Percentiles rank a stretch among this genome's conserved stretches.
Conservation (phyloP, 2,797 vertebrate species). For the Phalloptychus januarius region DNA sequence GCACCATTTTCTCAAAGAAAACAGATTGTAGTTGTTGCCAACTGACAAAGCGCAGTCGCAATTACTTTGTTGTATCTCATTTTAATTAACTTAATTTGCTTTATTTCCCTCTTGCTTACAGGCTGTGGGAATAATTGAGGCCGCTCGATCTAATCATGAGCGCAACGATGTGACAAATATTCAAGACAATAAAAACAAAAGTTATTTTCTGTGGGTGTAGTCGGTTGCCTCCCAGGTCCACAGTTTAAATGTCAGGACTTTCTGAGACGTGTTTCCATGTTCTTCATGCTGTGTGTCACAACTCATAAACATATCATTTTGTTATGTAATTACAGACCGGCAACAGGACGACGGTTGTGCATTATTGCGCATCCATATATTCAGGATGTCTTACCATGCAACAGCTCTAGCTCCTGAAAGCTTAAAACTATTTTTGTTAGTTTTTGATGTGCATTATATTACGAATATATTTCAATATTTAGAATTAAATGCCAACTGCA, state of each 20-base stretch:
- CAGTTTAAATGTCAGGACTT: background rate
- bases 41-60: slow-evolving; percentile 15
- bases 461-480: background rate
- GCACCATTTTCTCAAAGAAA: slow-evolving; percentile 23
- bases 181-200: background rate
- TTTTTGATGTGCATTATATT: background rate
- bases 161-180: slow-evolving; percentile 2
- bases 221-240: background rate
- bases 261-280: background rate
- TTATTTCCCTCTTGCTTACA: slow-evolving; percentile 32
- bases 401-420: background rate
- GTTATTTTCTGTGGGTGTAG: background rate
- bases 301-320: background rate
- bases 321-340: background rate
- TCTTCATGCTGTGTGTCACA: background rate
- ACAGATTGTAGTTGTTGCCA: background rate
- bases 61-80: slow-evolving; percentile 6
- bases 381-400: background rate
- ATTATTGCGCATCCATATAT: background rate
- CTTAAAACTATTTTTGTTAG: background rate
- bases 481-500: background rate
- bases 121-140: slow-evolving; percentile 12
- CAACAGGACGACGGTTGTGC: background rate
- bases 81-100: slow-evolving; percentile 31
- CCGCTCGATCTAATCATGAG: background rate